Conservation (phyloP, 1,140 invertebrate species). For the Grapholita molesta region DNA sequence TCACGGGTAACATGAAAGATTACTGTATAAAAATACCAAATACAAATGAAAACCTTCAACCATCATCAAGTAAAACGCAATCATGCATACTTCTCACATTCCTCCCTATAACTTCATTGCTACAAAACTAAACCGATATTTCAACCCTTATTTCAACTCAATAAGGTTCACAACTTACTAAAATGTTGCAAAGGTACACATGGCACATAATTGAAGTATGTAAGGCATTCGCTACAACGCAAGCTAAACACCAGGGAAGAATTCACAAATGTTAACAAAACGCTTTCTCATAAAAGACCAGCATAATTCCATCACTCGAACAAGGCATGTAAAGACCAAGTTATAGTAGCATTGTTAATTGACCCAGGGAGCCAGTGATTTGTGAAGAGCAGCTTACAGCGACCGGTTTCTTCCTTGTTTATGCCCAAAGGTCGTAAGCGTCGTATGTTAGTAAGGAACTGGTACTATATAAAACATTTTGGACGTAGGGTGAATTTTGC, state of each 20-base stretch:
- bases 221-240: not conserved
- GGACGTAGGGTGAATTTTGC: not conserved
- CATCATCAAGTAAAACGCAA: not conserved
- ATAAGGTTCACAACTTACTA: not conserved
- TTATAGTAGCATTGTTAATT: not conserved
- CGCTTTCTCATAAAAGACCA: not conserved
- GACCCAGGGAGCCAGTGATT: not conserved
- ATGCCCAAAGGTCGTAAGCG: not conserved
- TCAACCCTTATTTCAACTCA: not conserved
- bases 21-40: too few relatives aligned
- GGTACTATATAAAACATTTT: not conserved
- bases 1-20: too few relatives aligned
- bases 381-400: not conserved
- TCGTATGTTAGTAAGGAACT: not conserved
- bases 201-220: conserved; percentile 2
- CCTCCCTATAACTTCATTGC: not conserved
- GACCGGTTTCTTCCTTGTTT: not conserved
- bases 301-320: not conserved
- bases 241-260: not conserved
- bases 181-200: not conserved
- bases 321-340: not conserved
- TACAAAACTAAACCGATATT: not conserved
- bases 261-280: not conserved
- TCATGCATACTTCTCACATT: not conserved
- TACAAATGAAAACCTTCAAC: too few relatives aligned